Conservation (phyloP, 1,140 invertebrate species). For the Zaprionus lachaisei region DNA sequence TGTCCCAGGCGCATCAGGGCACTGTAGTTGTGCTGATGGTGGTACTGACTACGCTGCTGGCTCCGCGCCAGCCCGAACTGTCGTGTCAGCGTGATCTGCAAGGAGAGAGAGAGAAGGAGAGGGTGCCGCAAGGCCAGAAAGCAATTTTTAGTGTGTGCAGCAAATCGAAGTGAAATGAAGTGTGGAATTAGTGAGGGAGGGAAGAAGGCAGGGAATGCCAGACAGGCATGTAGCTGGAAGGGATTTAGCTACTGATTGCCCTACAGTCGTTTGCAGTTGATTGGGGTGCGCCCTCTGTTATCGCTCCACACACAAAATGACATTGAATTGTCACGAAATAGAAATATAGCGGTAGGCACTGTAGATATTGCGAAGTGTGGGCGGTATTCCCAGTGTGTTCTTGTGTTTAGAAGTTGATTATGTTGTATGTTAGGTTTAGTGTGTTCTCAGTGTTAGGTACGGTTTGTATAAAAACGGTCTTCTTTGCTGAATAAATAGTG, state of each 20-base stretch:
- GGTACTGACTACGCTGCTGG: constrained; percentile 64
- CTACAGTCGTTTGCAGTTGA: not conserved
- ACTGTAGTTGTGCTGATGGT: constrained; percentile 74
- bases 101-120: not conserved
- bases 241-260: not conserved
- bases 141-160: not conserved
- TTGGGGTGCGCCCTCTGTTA: not conserved
- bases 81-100: constrained; percentile 67
- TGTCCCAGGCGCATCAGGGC: constrained; percentile 61
- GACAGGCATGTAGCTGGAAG: not conserved
- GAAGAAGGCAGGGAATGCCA: rapidly evolving
- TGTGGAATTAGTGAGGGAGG: not conserved
- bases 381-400: not conserved
- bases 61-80: constrained; percentile 65
- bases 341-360: not conserved
- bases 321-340: not conserved
- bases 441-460: no score
- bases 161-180: not conserved
- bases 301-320: not conserved
- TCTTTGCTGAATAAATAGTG: no score
- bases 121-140: not conserved
- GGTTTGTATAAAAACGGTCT: no score
- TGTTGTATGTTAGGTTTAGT: not conserved
- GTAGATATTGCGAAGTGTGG: not conserved
- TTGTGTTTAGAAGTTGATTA: not conserved